Base-by-base conservation (phyloP, 1,140 invertebrate species). In the Lycorma delicatula region DNA sequence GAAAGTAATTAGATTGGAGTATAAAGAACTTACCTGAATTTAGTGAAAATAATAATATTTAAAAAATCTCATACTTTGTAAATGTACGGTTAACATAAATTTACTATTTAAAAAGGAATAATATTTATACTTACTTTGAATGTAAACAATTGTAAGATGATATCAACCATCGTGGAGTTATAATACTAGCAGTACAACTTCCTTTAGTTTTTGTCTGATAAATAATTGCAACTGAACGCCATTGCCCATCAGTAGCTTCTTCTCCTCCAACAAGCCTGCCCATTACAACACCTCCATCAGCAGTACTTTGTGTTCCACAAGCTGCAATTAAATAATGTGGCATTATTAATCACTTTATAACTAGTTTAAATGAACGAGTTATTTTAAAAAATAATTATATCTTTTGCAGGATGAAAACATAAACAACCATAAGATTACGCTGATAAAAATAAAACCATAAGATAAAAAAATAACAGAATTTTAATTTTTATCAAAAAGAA, bases 101-200 rank as follows among this genome's bases (percentile, higher is more conserved):
- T n/a, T 27, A 23, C 16, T 44, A n/a, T 49, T 12, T 13, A n/a
- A n/a, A n/a, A n/a, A n/a, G n/a, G n/a, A n/a, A n/a, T n/a, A n/a
- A n/a, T n/a, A n/a, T n/a, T n/a, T n/a, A n/a, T 49, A 63, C 58
- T 58, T 67, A 78, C 76, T 68, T 75, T 2, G 57, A 58, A 58
- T 74, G 64, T 46, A 81, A 70, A 54, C 81, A 83, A 1, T 76
- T 78, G 59, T 79, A 80, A 62, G 79, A 79, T 6, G 79, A 75
- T 29, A 82, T 64, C 16, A 75, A 72, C 73, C 81, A 79, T 62
- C 73, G 72, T 2, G 80, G 79, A 41, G 77, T 72, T 18, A 83
- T 61, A n/a, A 82, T 67, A 54, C 75, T 80, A 5, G 78, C 76
- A 5, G 81, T 81, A 60, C 80, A 82, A 58, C 75, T 72, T 25